Conservation (phyloP, 64 coral and sea anemone genomes). For the Stichodactyla mertensii region DNA sequence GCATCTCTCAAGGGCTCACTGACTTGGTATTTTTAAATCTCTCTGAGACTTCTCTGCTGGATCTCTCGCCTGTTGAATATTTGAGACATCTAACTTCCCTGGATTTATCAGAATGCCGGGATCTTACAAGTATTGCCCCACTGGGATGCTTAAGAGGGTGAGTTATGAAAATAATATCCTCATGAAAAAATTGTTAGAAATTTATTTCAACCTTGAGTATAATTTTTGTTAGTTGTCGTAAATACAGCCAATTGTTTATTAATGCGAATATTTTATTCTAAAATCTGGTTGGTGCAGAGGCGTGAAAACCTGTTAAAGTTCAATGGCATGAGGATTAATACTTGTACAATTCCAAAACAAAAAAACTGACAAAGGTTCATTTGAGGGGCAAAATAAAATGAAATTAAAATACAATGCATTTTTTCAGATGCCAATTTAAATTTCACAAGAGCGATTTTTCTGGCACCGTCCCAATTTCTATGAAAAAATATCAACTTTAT, state of each 20-base stretch:
- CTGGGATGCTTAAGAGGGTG: slow-evolving; percentile 55
- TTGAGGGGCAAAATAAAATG: no score
- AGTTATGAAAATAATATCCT: neutral
- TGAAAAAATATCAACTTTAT: no score
- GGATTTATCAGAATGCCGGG: slow-evolving; percentile 54
- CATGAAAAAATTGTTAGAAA: neutral
- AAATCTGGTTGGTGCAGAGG: neutral
- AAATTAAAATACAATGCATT: no score
- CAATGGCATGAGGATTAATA: no score
- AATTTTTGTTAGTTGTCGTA: neutral
- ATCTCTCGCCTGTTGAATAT: slow-evolving; percentile 60
- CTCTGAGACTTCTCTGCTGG: slow-evolving; percentile 48
- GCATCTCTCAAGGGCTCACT: slow-evolving; percentile 13
- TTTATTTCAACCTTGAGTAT: neutral
- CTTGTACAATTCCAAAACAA: no score
- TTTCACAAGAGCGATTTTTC: no score
- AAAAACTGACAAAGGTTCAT: no score
- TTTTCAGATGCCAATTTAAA: no score
- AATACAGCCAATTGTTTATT: neutral
- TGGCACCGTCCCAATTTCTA: no score
- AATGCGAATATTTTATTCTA: neutral
- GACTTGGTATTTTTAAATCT: slow-evolving; percentile 50
- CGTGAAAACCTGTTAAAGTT: neutral
- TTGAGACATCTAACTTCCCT: slow-evolving; percentile 45
- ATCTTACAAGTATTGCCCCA: slow-evolving; percentile 45